Percentiles rank a stretch among this genome's conserved stretches.
Conservation (phyloP, 2,797 vertebrate species). For the Myotis vivesi region DNA sequence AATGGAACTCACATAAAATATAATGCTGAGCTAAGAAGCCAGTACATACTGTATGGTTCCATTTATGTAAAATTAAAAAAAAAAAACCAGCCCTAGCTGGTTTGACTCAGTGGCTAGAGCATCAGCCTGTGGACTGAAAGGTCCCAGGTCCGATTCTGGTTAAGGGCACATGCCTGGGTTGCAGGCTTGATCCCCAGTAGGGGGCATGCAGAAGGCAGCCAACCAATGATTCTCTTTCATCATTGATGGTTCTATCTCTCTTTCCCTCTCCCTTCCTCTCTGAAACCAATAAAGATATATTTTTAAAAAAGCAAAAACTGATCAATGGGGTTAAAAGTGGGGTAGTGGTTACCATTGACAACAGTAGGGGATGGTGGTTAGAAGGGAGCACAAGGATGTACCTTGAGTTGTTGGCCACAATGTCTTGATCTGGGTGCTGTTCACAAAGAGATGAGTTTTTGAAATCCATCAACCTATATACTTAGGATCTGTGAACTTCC, state of each 20-base stretch:
- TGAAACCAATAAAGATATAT: too few relatives aligned
- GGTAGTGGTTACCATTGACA: background rate
- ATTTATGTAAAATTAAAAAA: too few relatives aligned
- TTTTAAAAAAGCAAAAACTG: background rate
- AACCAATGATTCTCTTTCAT: too few relatives aligned
- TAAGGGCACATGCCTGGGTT: too few relatives aligned
- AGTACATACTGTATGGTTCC: rapidly evolving
- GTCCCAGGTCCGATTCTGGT: too few relatives aligned
- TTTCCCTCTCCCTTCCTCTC: too few relatives aligned
- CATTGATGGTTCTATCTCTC: too few relatives aligned
- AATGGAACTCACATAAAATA: background rate
- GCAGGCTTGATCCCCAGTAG: too few relatives aligned
- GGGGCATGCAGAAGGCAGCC: too few relatives aligned
- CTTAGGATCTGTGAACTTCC: background rate
- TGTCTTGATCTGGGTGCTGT: background rate
- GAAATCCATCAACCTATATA: background rate
- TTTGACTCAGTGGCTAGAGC: too few relatives aligned
- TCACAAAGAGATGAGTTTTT: background rate
- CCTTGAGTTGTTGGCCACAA: rapidly evolving
- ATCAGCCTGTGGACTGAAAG: too few relatives aligned
- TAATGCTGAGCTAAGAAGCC: background rate
- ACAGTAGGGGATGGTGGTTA: rapidly evolving
- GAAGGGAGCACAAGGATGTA: background rate
- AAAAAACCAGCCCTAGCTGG: too few relatives aligned
- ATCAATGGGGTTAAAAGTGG: background rate